Base-by-base conservation (phyloP, 2,797 vertebrate genomes). In the Anguilla megastoma region DNA sequence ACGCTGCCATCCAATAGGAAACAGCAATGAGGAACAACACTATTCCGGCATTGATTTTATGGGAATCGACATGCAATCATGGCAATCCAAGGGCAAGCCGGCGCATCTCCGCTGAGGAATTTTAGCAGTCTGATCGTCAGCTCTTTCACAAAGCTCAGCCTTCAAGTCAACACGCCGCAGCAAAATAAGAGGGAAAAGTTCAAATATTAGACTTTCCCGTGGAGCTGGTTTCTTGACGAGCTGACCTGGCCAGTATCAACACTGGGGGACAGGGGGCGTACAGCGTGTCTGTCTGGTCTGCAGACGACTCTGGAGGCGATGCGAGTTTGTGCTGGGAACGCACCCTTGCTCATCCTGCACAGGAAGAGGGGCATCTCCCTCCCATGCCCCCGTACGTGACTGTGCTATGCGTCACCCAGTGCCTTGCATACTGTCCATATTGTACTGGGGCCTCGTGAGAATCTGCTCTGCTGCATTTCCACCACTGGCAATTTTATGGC, bases 151-250 rank as follows among this genome's bases (percentile, higher is more conserved):
- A 84, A 90, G 90, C 88, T 87, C 63, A 89, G 90, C 63, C 86
- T 93, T 93, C 92, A 91, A 86, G 92, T 91, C 94, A 94, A 93
- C 93, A 91, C 94, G 92, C 92, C 93, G 92, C 94, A 93, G 90
- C 86, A 93, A 93, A 95, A 90, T 86, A 90, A 92, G 92, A 96
- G 95, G 93, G 94, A 96, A 96, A 95, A 96, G 95, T 97, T 97
- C 94, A 97, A 96, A 96, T 96, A 96, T 96, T 96, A 91, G 94
- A 92, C 94, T 96, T 97, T 95, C 94, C 95, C 94, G 90, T 94
- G 93, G 94, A 88, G 91, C 93, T 92, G 92, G 90, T 93, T 94
- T 95, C 89, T 90, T 86, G 91, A 94, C 91, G 84, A 84, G 90
- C 85, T 9, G n/a, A 27, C 79, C 89, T 69, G 87, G 96, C 95